phyloP scores from a whole-genome alignment of 1,140 invertebrate species.

The Drosophila bocki region DNA sequence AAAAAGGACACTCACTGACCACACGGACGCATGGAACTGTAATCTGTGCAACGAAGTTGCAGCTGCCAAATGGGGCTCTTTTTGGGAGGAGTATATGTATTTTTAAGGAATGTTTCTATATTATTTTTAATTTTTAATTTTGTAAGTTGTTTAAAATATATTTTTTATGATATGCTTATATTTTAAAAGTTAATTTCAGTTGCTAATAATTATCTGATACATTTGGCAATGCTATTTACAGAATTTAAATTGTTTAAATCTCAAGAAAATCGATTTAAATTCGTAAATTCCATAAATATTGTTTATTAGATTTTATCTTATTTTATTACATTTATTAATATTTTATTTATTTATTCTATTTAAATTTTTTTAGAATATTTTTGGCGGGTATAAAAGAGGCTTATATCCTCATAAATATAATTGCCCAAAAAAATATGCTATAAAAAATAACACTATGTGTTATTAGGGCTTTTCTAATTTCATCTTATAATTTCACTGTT shows the following conservation, averaged over 20 bases:
- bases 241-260: background rate
- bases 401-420: background rate
- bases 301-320: background rate
- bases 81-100: background rate
- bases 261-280: background rate
- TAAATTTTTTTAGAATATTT: background rate
- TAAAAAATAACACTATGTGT: no score
- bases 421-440: constrained; percentile 7
- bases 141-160: background rate
- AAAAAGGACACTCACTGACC: constrained; percentile 69
- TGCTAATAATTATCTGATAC: background rate
- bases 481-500: background rate
- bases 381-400: background rate
- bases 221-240: background rate
- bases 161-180: background rate
- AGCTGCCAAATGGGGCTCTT: constrained; percentile 13
- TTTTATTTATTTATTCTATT: no score
- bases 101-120: background rate
- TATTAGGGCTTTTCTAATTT: background rate
- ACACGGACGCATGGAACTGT: constrained; percentile 25
- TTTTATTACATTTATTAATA: background rate
- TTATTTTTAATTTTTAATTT: background rate
- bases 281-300: background rate
- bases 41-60: constrained; percentile 75
- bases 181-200: background rate